A percentile compares a stretch with the other conserved stretches of the same genome.
phyloP scores from a whole-genome alignment of 2,888 invertebrate genomes.

The Ophonus ardosiacus region DNA sequence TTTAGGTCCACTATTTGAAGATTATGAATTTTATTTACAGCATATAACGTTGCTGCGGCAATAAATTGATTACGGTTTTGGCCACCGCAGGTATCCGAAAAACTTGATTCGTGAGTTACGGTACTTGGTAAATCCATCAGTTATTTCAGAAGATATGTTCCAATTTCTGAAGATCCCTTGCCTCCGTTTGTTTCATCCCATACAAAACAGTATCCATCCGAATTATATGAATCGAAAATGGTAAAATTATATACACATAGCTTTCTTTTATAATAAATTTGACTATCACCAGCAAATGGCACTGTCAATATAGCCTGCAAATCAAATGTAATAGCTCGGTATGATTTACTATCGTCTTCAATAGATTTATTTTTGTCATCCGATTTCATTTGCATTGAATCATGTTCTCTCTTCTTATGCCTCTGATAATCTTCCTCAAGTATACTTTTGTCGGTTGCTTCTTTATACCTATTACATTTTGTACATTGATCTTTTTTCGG shows the following conservation, averaged over 20 bases:
- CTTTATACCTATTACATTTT: slow-evolving; percentile 8
- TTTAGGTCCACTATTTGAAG: slow-evolving; percentile 25
- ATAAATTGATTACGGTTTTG: too few relatives aligned
- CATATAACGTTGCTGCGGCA: background rate
- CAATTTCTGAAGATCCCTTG: slow-evolving; percentile 66
- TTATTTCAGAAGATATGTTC: slow-evolving; percentile 62
- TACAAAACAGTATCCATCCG: slow-evolving; percentile 64
- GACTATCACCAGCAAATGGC: background rate
- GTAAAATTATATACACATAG: slow-evolving; percentile 66
- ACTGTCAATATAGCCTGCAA: slow-evolving; percentile 42
- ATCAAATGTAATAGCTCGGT: slow-evolving; percentile 40
- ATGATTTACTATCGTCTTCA: slow-evolving; percentile 20
- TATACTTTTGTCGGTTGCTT: background rate
- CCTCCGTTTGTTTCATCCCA: slow-evolving; percentile 65
- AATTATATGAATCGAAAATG: slow-evolving; percentile 64
- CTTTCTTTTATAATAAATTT: slow-evolving; percentile 34
- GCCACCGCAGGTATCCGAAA: background rate
- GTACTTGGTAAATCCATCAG: slow-evolving; percentile 14
- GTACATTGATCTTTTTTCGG: slow-evolving; percentile 14
- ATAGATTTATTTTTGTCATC: slow-evolving; percentile 18
- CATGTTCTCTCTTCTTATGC: slow-evolving; percentile 11
- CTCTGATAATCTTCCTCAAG: background rate
- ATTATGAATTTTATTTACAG: background rate
- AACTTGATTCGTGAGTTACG: background rate
- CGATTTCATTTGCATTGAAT: slow-evolving; percentile 15